phyloP scores from a whole-genome alignment of 2,797 vertebrate genomes.

The Momotus momota region DNA sequence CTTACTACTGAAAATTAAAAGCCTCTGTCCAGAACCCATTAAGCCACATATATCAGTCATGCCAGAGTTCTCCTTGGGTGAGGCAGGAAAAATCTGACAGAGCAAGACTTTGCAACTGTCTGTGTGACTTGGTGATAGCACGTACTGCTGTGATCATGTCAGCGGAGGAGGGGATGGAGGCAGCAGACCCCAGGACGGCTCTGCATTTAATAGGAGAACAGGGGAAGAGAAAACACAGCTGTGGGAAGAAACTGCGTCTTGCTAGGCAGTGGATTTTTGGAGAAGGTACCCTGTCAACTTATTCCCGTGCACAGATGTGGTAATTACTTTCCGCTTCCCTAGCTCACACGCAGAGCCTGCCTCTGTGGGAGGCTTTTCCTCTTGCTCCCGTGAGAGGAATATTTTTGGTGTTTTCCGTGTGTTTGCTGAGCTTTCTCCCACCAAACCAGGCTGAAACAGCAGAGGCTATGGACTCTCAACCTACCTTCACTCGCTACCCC shows the following conservation, averaged over 20 bases:
- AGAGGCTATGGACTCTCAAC: background rate
- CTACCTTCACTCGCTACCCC: background rate
- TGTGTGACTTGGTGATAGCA: background rate
- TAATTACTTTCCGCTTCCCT: slow-evolving; percentile 19
- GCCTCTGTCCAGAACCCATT: background rate
- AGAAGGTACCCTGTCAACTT: background rate
- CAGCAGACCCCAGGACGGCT: background rate
- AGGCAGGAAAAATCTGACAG: background rate
- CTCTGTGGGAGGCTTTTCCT: slow-evolving; percentile 38
- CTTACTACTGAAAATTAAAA: background rate
- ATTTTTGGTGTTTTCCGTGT: slow-evolving; percentile 18
- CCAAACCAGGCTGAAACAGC: background rate
- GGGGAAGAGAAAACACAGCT: background rate
- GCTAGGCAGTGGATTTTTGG: background rate
- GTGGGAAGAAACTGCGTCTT: background rate
- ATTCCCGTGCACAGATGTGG: background rate
- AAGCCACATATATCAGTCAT: background rate
- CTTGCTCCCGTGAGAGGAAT: background rate
- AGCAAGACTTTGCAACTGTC: background rate
- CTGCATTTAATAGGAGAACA: background rate
- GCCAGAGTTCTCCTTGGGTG: background rate
- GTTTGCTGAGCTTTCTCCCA: background rate
- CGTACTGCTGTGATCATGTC: background rate
- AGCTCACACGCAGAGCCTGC: background rate
- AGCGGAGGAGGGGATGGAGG: background rate